Conservation (phyloP, 2,888 invertebrate species). For the Amphipoea oculea region DNA sequence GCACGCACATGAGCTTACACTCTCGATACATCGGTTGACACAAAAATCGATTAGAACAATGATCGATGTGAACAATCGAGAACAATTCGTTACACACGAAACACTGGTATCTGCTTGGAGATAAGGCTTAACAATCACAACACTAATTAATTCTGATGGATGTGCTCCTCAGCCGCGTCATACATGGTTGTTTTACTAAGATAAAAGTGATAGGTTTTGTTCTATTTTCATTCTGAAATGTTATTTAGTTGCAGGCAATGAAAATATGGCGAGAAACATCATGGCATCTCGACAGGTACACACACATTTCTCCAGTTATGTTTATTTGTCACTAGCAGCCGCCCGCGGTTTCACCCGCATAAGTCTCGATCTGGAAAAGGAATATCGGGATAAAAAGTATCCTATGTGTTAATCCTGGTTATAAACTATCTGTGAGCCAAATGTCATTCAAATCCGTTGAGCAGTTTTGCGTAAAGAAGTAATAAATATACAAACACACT, state of each 20-base stretch:
- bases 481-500: too few species aligned
- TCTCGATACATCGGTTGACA: constrained; percentile 56
- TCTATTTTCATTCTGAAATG: neutral
- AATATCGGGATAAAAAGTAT: too few species aligned
- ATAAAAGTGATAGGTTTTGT: constrained; percentile 31
- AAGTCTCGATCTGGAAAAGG: too few species aligned
- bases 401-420: too few species aligned
- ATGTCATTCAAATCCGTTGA: too few species aligned
- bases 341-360: too few species aligned
- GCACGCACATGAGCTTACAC: constrained; percentile 25
- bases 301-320: neutral
- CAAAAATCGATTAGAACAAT: constrained; percentile 66
- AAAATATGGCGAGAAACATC: neutral
- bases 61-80: constrained; percentile 76
- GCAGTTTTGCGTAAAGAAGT: too few species aligned
- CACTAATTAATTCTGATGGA: constrained; percentile 83
- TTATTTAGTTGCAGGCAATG: neutral
- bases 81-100: constrained; percentile 70
- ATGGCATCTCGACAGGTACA: neutral
- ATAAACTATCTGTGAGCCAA: too few species aligned
- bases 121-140: constrained; percentile 75
- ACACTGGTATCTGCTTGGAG: constrained; percentile 70
- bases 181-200: constrained; percentile 16
- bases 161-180: constrained; percentile 55
- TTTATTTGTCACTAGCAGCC: neutral